A percentile compares a stretch with the other conserved stretches of the same genome.
These are phyloP conservation scores for Microtus richardsoni DNA, from an alignment of 2,113 vertebrate genomes.

Conservation along the genomic window DNA sequence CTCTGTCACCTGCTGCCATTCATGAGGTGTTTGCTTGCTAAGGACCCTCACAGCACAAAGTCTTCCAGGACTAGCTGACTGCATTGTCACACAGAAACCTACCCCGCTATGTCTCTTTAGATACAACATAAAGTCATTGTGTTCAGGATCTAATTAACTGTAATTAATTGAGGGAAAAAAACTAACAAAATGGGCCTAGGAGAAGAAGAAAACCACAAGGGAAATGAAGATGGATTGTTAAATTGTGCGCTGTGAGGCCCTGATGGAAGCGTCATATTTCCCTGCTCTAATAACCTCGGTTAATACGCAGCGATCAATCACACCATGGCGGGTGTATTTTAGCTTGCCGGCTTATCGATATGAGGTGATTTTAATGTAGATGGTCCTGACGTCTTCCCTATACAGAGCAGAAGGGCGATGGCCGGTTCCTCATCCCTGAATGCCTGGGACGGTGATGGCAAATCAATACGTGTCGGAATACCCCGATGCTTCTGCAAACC, in stretches of 20 bases:
- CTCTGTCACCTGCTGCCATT: background rate
- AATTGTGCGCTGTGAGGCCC: conserved; percentile 55
- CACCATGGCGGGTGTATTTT: background rate
- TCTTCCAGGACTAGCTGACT: conserved; percentile 51
- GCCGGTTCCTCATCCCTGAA: conserved; percentile 67
- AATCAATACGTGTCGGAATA: conserved; percentile 78
- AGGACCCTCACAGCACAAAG: background rate
- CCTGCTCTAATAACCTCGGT: conserved; percentile 73
- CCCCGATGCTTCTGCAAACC: conserved; percentile 71
- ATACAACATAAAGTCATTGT: background rate
- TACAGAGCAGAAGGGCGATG: conserved; percentile 72
- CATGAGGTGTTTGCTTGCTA: too few relatives aligned
- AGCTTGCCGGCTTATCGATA: conserved; percentile 74
- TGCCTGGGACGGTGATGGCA: conserved; percentile 45
- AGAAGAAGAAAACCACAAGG: conserved; percentile 69
- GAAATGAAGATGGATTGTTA: conserved; percentile 71
- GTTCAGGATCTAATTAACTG: conserved; percentile 77
- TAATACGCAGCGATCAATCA: conserved; percentile 78
- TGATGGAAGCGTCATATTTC: conserved; percentile 66
- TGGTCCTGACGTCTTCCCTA: conserved; percentile 75
- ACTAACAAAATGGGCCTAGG: background rate
- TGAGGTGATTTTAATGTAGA: conserved; percentile 68
- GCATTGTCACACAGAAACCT: background rate
- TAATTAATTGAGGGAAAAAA: conserved; percentile 79
- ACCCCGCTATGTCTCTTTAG: conserved; percentile 2